phyloP scores from a whole-genome alignment of 2,888 invertebrate species.

The Andrena minutula region DNA sequence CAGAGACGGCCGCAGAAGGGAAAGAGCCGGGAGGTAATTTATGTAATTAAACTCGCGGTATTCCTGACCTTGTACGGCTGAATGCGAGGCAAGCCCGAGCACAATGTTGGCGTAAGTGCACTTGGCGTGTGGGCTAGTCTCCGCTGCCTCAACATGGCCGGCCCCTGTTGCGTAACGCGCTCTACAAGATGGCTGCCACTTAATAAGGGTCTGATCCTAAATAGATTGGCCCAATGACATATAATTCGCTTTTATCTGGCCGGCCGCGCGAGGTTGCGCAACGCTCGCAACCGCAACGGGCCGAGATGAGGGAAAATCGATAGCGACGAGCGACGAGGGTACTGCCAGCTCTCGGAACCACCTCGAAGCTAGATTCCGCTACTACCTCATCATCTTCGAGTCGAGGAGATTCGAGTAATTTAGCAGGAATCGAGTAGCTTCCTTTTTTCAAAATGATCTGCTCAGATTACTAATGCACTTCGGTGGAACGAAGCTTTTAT shows the following conservation, averaged over 20 bases:
- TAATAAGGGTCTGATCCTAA: conserved; percentile 80
- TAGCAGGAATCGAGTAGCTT: background rate
- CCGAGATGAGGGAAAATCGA: conserved; percentile 40
- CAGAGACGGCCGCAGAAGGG: conserved; percentile 31
- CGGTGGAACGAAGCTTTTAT: background rate
- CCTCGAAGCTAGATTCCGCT: background rate
- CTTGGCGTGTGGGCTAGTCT: conserved; percentile 55
- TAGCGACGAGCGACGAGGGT: conserved; percentile 7
- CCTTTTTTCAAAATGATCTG: too few species aligned
- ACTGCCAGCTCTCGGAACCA: conserved; percentile 23
- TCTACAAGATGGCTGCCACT: conserved; percentile 72
- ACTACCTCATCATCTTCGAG: background rate
- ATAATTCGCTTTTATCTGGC: conserved; percentile 76
- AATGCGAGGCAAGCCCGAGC: conserved; percentile 62
- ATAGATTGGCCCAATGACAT: conserved; percentile 81
- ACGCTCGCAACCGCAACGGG: conserved; percentile 11
- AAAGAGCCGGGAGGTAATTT: conserved; percentile 76
- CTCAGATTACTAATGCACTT: too few species aligned
- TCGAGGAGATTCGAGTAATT: too few species aligned
- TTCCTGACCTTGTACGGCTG: conserved; percentile 80
- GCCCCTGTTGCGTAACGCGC: conserved; percentile 60
- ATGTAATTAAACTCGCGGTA: conserved; percentile 82
- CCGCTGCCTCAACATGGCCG: conserved; percentile 57
- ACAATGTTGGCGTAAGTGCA: conserved; percentile 52
- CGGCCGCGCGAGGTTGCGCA: conserved; percentile 52